Conservation (phyloP, 2,797 vertebrate genomes). For the Glyptemys insculpta region DNA sequence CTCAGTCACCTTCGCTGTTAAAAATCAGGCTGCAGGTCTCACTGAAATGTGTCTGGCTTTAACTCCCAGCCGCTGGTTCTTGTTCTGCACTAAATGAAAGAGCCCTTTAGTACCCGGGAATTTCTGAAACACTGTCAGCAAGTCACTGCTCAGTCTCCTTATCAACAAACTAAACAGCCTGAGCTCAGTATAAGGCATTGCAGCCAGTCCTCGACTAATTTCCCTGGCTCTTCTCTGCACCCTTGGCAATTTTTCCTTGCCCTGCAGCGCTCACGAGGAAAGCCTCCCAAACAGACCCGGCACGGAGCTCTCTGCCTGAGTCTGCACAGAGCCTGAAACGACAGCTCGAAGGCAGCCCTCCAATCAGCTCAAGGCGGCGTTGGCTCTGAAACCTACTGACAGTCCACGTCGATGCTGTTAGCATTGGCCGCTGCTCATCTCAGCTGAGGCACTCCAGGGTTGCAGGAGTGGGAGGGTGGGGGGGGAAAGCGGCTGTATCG, state of each 20-base stretch:
- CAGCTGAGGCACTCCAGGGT: neutral
- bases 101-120: neutral
- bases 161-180: neutral
- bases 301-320: neutral
- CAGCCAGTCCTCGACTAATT: neutral
- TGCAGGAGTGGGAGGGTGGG: no score
- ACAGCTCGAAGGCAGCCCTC: neutral
- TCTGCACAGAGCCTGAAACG: neutral
- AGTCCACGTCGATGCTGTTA: neutral
- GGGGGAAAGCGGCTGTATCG: no score
- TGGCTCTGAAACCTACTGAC: neutral
- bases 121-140: neutral
- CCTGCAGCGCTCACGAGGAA: neutral
- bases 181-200: neutral
- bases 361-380: neutral
- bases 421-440: accelerated
- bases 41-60: no score
- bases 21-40: no score
- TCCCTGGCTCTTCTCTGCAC: neutral
- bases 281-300: neutral
- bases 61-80: no score
- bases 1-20: no score
- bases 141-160: no score
- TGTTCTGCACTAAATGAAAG: no score
- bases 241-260: no score